Conservation (phyloP, 53 echinoderm and acorn worm genomes). For the Patiria pectinifera region DNA sequence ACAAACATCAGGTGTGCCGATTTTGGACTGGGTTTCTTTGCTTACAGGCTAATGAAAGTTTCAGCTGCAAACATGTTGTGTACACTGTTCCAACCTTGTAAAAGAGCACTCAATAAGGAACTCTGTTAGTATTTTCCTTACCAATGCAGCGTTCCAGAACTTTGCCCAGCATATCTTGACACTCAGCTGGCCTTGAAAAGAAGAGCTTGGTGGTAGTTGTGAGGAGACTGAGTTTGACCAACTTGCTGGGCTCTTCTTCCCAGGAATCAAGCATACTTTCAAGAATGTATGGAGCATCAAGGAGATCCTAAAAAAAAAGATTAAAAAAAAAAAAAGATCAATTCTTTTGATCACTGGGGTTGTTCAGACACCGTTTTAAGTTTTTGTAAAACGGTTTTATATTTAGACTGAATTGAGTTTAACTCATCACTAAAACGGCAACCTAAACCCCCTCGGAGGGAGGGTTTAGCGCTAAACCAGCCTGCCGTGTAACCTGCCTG, state of each 20-base stretch:
- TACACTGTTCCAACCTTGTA: neutral
- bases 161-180: slow-evolving; percentile 94
- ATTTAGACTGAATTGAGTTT: too few relatives aligned
- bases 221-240: slow-evolving; percentile 72
- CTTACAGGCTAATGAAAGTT: too few relatives aligned
- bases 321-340: neutral
- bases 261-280: slow-evolving; percentile 82
- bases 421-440: too few relatives aligned
- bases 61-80: too few relatives aligned
- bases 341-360: too few relatives aligned
- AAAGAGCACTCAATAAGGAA: neutral
- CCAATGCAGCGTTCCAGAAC: slow-evolving; percentile 84
- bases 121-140: slow-evolving; percentile 11
- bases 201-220: slow-evolving; percentile 88
- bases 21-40: too few relatives aligned
- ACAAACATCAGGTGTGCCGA: too few relatives aligned
- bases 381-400: too few relatives aligned
- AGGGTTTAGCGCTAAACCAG: too few relatives aligned
- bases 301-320: neutral
- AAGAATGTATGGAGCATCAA: slow-evolving; percentile 82
- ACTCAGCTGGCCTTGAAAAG: slow-evolving; percentile 91
- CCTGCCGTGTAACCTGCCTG: too few relatives aligned
- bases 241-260: slow-evolving; percentile 71
- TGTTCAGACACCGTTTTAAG: too few relatives aligned
- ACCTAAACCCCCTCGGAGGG: too few relatives aligned